Evolutionary conservation across 2,888 invertebrate genomes (phyloP), one percentile per base, ranked within the genome.

Genomic region (Microctonus brassicae): DNA sequence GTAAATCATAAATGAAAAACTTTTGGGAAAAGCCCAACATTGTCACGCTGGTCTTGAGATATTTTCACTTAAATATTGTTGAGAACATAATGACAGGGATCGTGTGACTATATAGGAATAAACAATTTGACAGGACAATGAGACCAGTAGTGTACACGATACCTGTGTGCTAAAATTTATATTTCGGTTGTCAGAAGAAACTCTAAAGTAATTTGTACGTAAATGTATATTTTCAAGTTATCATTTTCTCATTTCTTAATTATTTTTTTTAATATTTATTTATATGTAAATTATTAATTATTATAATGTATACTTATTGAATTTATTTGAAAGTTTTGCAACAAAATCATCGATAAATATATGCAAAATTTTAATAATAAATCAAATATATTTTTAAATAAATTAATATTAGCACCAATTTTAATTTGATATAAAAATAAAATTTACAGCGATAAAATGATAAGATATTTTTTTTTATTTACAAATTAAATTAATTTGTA

Each of bases 11-110:
- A 7, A 47, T 47, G 47, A n/a, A 39, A 17, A 17, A 47, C 17
- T 47, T 17, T 47, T 47, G 47, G 78, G 75, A 78, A 82, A 82
- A 83, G 76, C 78, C 83, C 83, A 83, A 84, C 77, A 29, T 29
- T 29, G 7, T 5, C 4, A 29, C 69, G 69, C 22, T 17, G 6
- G 17, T n/a, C 7, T 17, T 47, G 7, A 7, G 47, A 20, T 7
- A 47, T 47, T 47, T 47, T 17, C 13, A n/a, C 13, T n/a, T n/a
- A n/a, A n/a, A n/a, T 13, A 47, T 47, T 47, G 47, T 17, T 17
- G 9, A 17, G 4, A n/a, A 47, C 26, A 69, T 65, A 26, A 33
- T 39, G 36, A 66, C 42, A n/a, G 60, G 3, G 52, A 53, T 29
- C 39, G 53, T 36, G 33, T 33, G 53, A 47, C 13, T n/a, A n/a